A percentile compares a stretch with the other conserved stretches of the same genome.
These are phyloP conservation scores for Rhamnusium bicolor DNA, from an alignment of 2,888 invertebrate species.

Conservation along the genomic window DNA sequence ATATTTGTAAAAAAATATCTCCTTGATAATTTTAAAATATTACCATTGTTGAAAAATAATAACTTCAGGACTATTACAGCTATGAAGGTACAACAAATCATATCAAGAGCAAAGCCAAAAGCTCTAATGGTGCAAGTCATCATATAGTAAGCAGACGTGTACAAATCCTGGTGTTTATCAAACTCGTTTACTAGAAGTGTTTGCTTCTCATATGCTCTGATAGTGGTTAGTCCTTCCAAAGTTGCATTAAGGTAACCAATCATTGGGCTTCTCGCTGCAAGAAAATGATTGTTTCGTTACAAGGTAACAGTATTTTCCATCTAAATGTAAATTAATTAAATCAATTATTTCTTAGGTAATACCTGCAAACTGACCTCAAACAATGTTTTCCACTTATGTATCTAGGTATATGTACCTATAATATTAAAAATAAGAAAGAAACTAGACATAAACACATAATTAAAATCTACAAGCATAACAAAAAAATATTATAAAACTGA, in stretches of 20 bases:
- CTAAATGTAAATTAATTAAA: too few species aligned
- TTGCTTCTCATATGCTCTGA: constrained; percentile 65
- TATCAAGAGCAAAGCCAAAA: constrained; percentile 64
- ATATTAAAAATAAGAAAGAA: too few species aligned
- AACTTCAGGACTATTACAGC: constrained; percentile 50
- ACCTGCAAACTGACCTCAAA: too few species aligned
- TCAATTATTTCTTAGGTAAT: too few species aligned
- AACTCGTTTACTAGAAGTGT: constrained; percentile 63
- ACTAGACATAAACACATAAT: too few species aligned
- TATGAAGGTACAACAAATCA: constrained; percentile 55
- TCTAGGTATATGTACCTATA: too few species aligned
- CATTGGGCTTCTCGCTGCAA: constrained; percentile 66
- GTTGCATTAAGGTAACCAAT: constrained; percentile 67
- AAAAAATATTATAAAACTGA: too few species aligned
- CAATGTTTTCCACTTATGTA: too few species aligned
- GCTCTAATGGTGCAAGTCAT: constrained; percentile 58
- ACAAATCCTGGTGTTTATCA: constrained; percentile 66
- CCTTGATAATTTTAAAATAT: too few species aligned
- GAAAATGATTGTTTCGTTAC: background rate
- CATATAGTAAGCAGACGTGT: constrained; percentile 65
- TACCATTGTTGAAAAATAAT: constrained; percentile 48
- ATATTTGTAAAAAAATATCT: too few species aligned
- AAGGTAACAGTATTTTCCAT: background rate
- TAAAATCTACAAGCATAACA: too few species aligned
- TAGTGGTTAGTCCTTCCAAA: constrained; percentile 66